A percentile compares a stretch with the other conserved stretches of the same genome.
Evolutionary conservation across 2,888 invertebrate species (phyloP).

Genomic region (Aelia acuminata): DNA sequence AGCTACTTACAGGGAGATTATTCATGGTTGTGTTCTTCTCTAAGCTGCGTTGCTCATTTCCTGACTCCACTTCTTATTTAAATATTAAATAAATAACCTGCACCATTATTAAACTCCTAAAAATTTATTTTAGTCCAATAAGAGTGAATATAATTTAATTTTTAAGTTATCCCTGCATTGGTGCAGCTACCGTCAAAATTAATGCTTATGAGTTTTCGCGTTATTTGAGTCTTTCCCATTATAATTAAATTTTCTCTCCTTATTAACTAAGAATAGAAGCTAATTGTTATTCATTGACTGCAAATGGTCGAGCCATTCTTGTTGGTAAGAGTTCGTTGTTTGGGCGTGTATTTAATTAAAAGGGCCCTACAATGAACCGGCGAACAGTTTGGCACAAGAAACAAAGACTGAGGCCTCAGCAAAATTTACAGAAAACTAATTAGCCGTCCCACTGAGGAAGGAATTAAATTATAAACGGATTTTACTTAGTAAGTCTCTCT

Average conservation of each 20-base stretch:
- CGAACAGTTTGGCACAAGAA: constrained; percentile 47
- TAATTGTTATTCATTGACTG: constrained; percentile 45
- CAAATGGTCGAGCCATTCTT: constrained; percentile 38
- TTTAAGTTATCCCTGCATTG: background rate
- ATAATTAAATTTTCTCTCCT: constrained; percentile 39
- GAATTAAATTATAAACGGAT: constrained; percentile 51
- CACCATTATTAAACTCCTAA: too few species aligned
- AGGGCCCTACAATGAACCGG: constrained; percentile 41
- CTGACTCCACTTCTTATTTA: too few species aligned
- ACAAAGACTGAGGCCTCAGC: constrained; percentile 45
- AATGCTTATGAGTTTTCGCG: background rate
- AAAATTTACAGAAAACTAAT: constrained; percentile 47
- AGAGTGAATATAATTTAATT: background rate
- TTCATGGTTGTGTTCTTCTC: too few species aligned
- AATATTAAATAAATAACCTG: too few species aligned
- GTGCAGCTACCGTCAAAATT: background rate
- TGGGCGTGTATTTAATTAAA: constrained; percentile 42
- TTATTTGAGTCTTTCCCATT: background rate
- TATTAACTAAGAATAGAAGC: constrained; percentile 30
- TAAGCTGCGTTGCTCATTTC: too few species aligned
- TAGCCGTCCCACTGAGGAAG: constrained; percentile 50
- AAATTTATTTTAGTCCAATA: background rate
- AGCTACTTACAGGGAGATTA: too few species aligned
- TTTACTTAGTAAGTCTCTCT: constrained; percentile 49
- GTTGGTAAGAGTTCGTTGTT: constrained; percentile 32